Evolutionary conservation across 2,797 vertebrate genomes (phyloP).

Genomic region (Tenualosa thibaudeaui): DNA sequence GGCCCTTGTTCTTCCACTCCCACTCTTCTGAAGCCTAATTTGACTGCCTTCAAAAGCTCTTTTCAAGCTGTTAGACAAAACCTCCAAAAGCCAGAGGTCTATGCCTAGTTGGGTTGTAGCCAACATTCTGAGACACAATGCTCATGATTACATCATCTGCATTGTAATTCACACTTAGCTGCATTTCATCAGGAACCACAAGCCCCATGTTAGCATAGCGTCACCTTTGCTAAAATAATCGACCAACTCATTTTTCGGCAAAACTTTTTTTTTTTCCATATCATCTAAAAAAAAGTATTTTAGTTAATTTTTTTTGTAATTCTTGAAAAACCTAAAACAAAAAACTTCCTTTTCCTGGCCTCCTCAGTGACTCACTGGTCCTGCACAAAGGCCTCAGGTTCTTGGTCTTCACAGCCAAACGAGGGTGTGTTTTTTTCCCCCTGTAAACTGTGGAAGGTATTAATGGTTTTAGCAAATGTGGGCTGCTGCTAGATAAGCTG

Average conservation of each 20-base stretch:
- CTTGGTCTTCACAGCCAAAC: neutral
- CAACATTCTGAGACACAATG: slow-evolving; percentile 18
- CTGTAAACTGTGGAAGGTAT: slow-evolving; percentile 27
- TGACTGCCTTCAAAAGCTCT: neutral
- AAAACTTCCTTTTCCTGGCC: neutral
- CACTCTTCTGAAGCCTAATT: neutral
- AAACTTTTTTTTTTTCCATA: no score
- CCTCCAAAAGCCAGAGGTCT: neutral
- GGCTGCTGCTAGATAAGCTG: slow-evolving; percentile 32
- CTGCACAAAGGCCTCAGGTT: neutral
- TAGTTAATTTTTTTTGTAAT: no score
- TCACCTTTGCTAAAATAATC: no score
- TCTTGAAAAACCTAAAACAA: no score
- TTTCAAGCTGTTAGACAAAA: neutral
- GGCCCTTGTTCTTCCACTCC: neutral
- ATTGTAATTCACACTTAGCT: neutral
- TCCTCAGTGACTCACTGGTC: neutral
- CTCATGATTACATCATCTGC: neutral
- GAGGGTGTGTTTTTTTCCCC: neutral
- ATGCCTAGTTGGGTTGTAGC: neutral
- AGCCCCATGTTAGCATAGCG: neutral
- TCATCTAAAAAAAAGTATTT: no score
- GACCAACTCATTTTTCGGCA: no score
- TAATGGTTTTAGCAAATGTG: slow-evolving; percentile 35
- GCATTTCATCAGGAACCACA: neutral